A percentile compares a stretch with the other conserved stretches of the same genome.
Evolutionary conservation across 2,888 invertebrate genomes (phyloP).

Genomic region (Agrochola circellaris): DNA sequence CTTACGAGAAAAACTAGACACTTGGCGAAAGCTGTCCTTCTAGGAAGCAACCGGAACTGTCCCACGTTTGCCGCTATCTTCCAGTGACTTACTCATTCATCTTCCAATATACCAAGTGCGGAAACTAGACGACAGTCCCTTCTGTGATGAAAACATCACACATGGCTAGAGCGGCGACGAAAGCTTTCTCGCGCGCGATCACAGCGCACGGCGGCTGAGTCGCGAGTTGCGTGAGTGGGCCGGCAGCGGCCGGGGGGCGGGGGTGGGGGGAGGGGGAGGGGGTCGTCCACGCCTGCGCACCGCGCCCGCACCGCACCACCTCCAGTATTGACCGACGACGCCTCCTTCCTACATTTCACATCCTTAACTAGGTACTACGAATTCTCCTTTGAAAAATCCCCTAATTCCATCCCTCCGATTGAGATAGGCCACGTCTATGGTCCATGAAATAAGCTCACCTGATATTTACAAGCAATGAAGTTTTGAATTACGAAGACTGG

Average conservation of each 20-base stretch:
- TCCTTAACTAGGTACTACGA: slow-evolving; percentile 89
- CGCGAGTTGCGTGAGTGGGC: slow-evolving; percentile 89
- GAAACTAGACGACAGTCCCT: slow-evolving; percentile 79
- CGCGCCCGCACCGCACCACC: slow-evolving; percentile 87
- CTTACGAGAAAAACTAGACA: slow-evolving; percentile 87
- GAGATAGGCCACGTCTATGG: slow-evolving; percentile 85
- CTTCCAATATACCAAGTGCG: slow-evolving; percentile 71
- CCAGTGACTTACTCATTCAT: slow-evolving; percentile 81
- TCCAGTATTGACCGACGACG: slow-evolving; percentile 90
- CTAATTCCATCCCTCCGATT: slow-evolving; percentile 85
- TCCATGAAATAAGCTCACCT: slow-evolving; percentile 72
- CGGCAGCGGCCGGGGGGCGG: slow-evolving; percentile 76
- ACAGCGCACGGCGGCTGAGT: slow-evolving; percentile 88
- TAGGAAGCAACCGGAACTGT: slow-evolving; percentile 67
- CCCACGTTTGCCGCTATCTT: slow-evolving; percentile 67
- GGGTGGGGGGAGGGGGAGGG: slow-evolving; percentile 66
- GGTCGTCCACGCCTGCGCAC: slow-evolving; percentile 84
- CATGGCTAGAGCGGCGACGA: slow-evolving; percentile 84
- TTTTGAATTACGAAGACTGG: slow-evolving; percentile 44
- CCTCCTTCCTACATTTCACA: slow-evolving; percentile 90
- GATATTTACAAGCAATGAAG: slow-evolving; percentile 67
- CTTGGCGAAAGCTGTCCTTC: slow-evolving; percentile 84
- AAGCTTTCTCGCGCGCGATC: slow-evolving; percentile 85
- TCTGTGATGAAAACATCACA: slow-evolving; percentile 89
- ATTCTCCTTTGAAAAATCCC: slow-evolving; percentile 89